A percentile compares a stretch with the other conserved stretches of the same genome.
These are phyloP conservation scores for Triplophysa bombifrons DNA, from an alignment of 2,797 vertebrate genomes.

Conservation along the genomic window DNA sequence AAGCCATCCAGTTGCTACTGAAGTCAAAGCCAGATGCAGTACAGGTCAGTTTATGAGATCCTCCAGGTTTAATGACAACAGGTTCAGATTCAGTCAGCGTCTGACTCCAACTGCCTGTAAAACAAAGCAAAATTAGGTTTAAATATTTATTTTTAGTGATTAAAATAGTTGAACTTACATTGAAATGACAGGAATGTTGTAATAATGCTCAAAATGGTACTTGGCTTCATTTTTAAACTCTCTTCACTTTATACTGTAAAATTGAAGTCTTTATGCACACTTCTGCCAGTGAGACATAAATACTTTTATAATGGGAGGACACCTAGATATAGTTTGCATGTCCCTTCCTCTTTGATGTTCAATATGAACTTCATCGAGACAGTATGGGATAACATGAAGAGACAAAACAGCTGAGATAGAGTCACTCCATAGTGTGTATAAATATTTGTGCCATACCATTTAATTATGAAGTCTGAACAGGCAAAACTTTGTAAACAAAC, in stretches of 20 bases:
- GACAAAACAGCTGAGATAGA: too few relatives aligned
- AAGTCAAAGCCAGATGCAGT: slow-evolving; percentile 39
- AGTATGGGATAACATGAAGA: too few relatives aligned
- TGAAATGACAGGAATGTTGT: background rate
- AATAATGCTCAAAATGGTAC: background rate
- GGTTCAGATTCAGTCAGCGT: slow-evolving; percentile 39
- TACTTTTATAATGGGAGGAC: background rate
- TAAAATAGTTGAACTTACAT: background rate
- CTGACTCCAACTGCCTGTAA: slow-evolving; percentile 41
- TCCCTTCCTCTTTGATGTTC: background rate
- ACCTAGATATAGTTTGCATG: background rate
- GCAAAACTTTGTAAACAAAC: too few relatives aligned
- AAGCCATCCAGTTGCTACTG: slow-evolving; percentile 15
- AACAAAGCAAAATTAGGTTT: slow-evolving; percentile 36
- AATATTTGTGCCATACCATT: too few relatives aligned
- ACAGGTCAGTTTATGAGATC: slow-evolving; percentile 27
- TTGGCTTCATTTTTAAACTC: background rate
- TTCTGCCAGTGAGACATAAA: background rate
- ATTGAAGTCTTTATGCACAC: background rate
- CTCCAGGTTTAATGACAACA: slow-evolving; percentile 32
- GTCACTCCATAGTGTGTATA: too few relatives aligned
- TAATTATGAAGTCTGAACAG: too few relatives aligned
- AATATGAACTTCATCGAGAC: background rate
- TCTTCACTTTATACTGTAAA: background rate
- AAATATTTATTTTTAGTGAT: background rate